Evolutionary conservation across 2,113 vertebrate genomes (phyloP), one percentile per base, ranked within the genome.

Genomic region (Varanus komodoensis): DNA sequence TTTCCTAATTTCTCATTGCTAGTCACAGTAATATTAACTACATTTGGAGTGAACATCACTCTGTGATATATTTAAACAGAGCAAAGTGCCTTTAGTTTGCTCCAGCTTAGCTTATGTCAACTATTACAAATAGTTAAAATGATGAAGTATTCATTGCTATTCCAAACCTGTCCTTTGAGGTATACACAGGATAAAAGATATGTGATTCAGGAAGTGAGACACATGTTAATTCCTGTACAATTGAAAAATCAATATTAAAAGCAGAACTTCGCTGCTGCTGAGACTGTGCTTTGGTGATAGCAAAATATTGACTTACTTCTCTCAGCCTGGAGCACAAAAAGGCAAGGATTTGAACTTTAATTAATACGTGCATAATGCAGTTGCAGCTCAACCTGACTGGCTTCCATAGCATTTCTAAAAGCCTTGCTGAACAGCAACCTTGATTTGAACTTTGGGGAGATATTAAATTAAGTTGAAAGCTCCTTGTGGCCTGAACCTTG

Each of bases 211-310:
- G 79, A 79, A 94, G n/a, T 17, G 48, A 85, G 90, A 90, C 34
- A 91, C 17, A 91, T 73, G 68, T 93, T 92, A 95, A 83, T 95
- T 94, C 74, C 34, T 89, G 84, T 79, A 90, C 69, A 86, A 94
- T 84, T 21, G 29, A 91, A 74, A 91, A 89, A 92, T 92, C 84
- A 90, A 82, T 94, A 95, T 87, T 93, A 94, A 95, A 94, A 92
- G 94, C 87, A 91, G 82, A 68, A 85, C 67, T 86, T 81, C 23
- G 23, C 64, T 88, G 82, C 82, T 93, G 92, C 88, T 88, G 78
- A 91, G 73, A 64, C 74, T 91, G 86, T 94, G 81, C 34, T 89
- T 61, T 19, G 71, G 75, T 88, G 93, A 94, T 94, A 95, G 78
- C 74, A 89, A 90, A 94, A 91, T 91, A 94, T 92, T 89, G 90